Evolutionary conservation across 2,113 vertebrate genomes (phyloP).

Genomic region (Myxocyprinus asiaticus): DNA sequence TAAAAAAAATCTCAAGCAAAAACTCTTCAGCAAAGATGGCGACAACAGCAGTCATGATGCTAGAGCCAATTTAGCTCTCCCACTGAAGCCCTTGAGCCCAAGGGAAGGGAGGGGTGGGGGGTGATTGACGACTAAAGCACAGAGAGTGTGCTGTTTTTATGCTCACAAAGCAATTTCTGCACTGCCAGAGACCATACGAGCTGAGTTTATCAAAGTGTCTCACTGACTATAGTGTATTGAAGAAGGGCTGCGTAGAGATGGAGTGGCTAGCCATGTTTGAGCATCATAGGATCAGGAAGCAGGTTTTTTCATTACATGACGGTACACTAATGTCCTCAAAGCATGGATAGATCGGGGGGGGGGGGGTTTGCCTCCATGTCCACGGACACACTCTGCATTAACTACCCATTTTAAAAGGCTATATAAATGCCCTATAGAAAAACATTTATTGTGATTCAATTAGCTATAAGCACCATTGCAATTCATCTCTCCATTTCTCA

Average conservation of each 20-base stretch:
- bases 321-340: too few relatives aligned
- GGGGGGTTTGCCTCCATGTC: too few relatives aligned
- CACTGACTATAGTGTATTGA: not conserved
- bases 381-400: too few relatives aligned
- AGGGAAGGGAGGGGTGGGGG: not conserved
- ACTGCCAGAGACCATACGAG: constrained; percentile 40
- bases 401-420: too few relatives aligned
- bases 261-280: not conserved
- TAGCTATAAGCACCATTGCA: not conserved
- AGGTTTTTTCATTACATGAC: too few relatives aligned
- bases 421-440: not conserved
- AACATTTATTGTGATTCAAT: not conserved
- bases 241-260: not conserved
- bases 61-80: constrained; percentile 43
- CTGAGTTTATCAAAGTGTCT: constrained; percentile 33
- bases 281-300: too few relatives aligned
- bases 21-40: not conserved
- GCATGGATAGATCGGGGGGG: too few relatives aligned
- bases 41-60: constrained; percentile 4
- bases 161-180: constrained; percentile 49
- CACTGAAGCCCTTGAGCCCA: constrained; percentile 33
- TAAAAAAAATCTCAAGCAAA: constrained; percentile 8
- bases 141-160: constrained; percentile 12
- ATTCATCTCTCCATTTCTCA: constrained; percentile 19
- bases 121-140: constrained; percentile 48